Percentiles rank a stretch among this genome's conserved stretches.
Evolutionary conservation across 2,797 vertebrate species (phyloP).

Genomic region (Dendrocincla fuliginosa): DNA sequence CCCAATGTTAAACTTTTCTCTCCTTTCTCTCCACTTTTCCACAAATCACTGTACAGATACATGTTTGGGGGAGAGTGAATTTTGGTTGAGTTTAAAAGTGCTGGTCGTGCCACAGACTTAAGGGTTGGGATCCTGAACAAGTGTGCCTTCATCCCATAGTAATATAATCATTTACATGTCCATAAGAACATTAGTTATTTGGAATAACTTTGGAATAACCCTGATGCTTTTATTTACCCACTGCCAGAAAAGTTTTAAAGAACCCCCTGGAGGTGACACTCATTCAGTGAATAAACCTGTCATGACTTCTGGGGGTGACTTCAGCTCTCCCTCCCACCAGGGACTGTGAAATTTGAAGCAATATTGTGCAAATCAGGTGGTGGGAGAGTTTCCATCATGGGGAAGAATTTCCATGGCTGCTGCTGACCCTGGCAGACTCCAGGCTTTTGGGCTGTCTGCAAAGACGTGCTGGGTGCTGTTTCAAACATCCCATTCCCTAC

Average conservation of each 20-base stretch:
- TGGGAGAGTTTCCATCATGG: not conserved
- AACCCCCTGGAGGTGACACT: not conserved
- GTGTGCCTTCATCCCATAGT: not conserved
- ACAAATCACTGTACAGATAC: not conserved
- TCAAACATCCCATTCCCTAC: not conserved
- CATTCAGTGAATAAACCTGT: not conserved
- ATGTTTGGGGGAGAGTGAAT: fast-evolving
- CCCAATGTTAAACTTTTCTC: not conserved
- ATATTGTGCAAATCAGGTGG: not conserved
- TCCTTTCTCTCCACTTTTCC: not conserved
- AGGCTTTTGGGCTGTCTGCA: not conserved
- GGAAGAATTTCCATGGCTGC: not conserved
- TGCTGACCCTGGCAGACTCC: not conserved
- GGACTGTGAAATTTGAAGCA: not conserved
- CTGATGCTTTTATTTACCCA: not conserved
- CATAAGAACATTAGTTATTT: not conserved
- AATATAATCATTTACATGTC: not conserved
- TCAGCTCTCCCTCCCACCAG: not conserved
- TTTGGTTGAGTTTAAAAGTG: not conserved
- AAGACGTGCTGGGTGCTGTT: not conserved
- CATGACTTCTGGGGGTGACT: not conserved
- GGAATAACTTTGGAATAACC: not conserved
- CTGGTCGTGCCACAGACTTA: not conserved
- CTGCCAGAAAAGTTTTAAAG: not conserved
- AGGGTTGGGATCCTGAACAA: not conserved